These are phyloP conservation scores for Camelus dromedarius DNA, from an alignment of 2,113 vertebrate species.

Conservation along the genomic window DNA sequence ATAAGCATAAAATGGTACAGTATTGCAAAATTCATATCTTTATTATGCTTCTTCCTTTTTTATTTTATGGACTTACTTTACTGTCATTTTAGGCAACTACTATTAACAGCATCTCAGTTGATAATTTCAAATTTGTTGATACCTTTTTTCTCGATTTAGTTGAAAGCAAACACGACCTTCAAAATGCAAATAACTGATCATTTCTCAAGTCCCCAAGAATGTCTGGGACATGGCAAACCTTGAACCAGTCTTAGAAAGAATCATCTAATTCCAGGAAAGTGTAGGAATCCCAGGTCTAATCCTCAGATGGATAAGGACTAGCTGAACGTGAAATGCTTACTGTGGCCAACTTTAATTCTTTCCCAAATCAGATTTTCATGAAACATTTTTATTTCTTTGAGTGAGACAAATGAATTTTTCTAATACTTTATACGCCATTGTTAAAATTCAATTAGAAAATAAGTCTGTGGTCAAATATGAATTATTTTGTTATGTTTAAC, in stretches of 20 bases:
- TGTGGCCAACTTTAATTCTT: slow-evolving; percentile 1
- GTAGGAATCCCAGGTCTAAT: background rate
- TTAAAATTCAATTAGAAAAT: slow-evolving; percentile 62
- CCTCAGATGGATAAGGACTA: background rate
- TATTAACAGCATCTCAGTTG: background rate
- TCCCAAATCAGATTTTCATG: slow-evolving; percentile 43
- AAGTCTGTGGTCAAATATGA: background rate
- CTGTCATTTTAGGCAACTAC: slow-evolving; percentile 5
- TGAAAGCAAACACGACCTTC: slow-evolving; percentile 8
- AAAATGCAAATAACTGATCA: slow-evolving; percentile 12
- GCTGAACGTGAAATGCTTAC: background rate
- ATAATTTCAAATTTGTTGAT: slow-evolving; percentile 39
- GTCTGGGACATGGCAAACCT: background rate
- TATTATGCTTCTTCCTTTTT: background rate
- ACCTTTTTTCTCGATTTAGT: background rate
- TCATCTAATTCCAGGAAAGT: background rate
- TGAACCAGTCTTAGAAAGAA: slow-evolving; percentile 34
- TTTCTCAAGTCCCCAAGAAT: background rate
- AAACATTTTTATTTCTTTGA: slow-evolving; percentile 44
- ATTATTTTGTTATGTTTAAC: slow-evolving; percentile 63
- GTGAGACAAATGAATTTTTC: slow-evolving; percentile 29
- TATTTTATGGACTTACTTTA: background rate
- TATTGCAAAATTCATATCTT: background rate
- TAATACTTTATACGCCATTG: slow-evolving; percentile 11
- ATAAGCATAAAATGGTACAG: background rate